A percentile compares a stretch with the other conserved stretches of the same genome.
Evolutionary conservation across 2,888 invertebrate genomes (phyloP).

Genomic region (Hermaeophaga mercurialis): DNA sequence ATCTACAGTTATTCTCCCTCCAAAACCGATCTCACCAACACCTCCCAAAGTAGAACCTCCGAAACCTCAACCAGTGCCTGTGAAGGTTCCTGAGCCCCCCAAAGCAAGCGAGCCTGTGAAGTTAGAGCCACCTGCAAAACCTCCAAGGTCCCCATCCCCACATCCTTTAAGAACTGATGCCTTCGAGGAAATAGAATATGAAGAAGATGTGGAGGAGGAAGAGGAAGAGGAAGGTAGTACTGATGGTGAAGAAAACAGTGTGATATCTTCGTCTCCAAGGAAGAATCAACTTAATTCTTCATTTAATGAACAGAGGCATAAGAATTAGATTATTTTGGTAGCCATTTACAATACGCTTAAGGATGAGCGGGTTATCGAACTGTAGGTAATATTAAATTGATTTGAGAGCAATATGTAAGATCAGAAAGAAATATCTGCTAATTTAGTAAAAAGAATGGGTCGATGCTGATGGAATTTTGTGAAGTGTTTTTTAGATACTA

Average conservation of each 20-base stretch:
- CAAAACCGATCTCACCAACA: not conserved
- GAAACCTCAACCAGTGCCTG: not conserved
- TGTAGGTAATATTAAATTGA: not conserved
- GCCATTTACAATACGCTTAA: conserved; percentile 4
- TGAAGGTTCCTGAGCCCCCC: conserved; percentile 14
- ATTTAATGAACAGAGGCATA: conserved; percentile 3
- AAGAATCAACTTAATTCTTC: conserved; percentile 9
- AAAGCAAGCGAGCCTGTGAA: conserved; percentile 20
- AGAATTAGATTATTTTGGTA: conserved; percentile 1
- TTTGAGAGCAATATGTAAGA: not conserved
- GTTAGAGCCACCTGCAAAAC: conserved; percentile 46
- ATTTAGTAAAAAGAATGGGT: no score
- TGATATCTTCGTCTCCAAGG: conserved; percentile 37
- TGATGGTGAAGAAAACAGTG: conserved; percentile 43
- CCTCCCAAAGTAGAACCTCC: not conserved
- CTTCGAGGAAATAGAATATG: conserved; percentile 47
- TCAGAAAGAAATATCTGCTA: not conserved
- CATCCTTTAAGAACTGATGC: conserved; percentile 48
- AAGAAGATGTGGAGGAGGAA: conserved; percentile 47
- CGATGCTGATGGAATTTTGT: no score
- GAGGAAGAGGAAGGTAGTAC: conserved; percentile 41
- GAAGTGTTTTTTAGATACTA: no score
- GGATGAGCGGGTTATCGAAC: no score
- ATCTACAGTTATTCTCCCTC: not conserved
- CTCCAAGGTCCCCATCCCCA: conserved; percentile 52